Evolutionary conservation across 2,888 invertebrate species (phyloP), one percentile per base, ranked within the genome.

Genomic region (Argyra leucocephala): DNA sequence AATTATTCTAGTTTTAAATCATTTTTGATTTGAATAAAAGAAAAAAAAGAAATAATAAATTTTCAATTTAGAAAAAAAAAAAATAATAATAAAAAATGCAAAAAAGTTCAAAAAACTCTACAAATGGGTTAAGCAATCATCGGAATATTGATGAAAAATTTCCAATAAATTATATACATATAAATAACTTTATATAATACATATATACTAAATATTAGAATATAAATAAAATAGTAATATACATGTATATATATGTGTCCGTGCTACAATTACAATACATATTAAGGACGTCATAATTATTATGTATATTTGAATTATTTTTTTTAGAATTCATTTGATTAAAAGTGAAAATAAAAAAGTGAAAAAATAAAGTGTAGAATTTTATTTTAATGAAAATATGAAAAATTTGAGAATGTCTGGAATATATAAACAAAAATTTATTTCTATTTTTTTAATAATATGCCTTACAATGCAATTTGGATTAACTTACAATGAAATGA

Each of bases 81-180:
- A 37, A 15, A 37, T 37, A 37, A 15, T 18, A 15, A 48, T 18
- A 9, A 48, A 31, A 48, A 48, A 48, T 48, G 48, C 48, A 48
- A 48, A 48, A 48, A 48, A 48, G 48, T 48, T 48, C 48, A 48
- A 48, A 48, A 48, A 48, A 48, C 48, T 48, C 18, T n/a, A 48
- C 1, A 48, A 48, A 15, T 48, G 48, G 48, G 48, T 48, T 48
- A 48, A 48, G 18, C 1, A 48, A 48, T 48, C 48, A 48, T 18
- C 18, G 48, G 48, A 18, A n/a, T 12, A 48, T 18, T 48, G 48
- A 48, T 48, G 48, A 15, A n/a, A n/a, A 48, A 48, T 48, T 18
- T 48, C 12, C 15, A 18, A 18, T 18, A 18, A 48, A 48, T n/a
- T 18, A 48, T 48, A 18, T 48, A 31, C 12, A 26, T 26, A 37